A percentile compares a stretch with the other conserved stretches of the same genome.
These are phyloP conservation scores for Pleuronectes platessa DNA, from an alignment of 2,113 vertebrate species.

Conservation along the genomic window DNA sequence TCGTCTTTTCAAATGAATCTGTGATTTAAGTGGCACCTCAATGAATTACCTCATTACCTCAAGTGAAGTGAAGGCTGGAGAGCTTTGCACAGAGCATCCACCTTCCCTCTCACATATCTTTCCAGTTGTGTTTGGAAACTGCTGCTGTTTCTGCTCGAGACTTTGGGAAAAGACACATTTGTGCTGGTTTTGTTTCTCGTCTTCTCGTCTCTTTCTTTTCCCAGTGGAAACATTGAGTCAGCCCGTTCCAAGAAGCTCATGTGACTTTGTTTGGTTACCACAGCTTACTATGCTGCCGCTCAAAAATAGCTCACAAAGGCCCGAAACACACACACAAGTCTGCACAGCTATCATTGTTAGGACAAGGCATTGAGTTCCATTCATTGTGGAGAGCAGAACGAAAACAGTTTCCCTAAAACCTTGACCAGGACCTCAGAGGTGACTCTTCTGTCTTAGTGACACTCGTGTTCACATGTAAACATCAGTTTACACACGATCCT, in stretches of 20 bases:
- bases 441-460: too few relatives aligned
- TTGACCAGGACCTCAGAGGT: too few relatives aligned
- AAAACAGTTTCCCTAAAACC: not conserved
- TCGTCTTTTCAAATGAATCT: too few relatives aligned
- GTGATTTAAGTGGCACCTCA: too few relatives aligned
- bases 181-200: conserved; percentile 22
- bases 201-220: conserved; percentile 37
- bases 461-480: not conserved
- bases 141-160: not conserved
- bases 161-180: not conserved
- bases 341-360: too few relatives aligned
- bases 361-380: too few relatives aligned
- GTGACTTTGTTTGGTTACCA: conserved; percentile 76
- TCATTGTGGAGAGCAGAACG: too few relatives aligned
- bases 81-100: not conserved
- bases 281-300: conserved; percentile 68
- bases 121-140: not conserved
- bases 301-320: conserved; percentile 69
- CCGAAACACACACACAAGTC: conserved; percentile 5
- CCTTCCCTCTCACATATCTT: not conserved
- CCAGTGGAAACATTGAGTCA: conserved; percentile 68
- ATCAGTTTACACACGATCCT: not conserved
- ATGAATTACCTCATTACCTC: too few relatives aligned
- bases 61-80: too few relatives aligned
- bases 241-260: conserved; percentile 59